phyloP scores from a whole-genome alignment of 2,113 vertebrate species.

The Nothocercus nigrocapillus region DNA sequence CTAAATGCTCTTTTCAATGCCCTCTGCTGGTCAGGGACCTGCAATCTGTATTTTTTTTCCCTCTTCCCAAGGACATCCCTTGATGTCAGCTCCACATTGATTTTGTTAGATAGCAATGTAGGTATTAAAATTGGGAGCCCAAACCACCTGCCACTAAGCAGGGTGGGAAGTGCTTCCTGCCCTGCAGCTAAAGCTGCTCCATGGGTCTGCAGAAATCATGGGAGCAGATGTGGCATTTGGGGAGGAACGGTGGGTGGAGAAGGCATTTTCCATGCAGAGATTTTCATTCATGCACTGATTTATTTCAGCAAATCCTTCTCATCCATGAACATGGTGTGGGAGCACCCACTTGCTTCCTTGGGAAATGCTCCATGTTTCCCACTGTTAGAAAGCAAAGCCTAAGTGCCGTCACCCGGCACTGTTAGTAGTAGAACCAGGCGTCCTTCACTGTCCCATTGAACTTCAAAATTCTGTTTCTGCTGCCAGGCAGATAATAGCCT shows the following conservation, averaged over 20 bases:
- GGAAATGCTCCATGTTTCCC: background rate
- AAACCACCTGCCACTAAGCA: background rate
- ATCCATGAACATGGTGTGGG: background rate
- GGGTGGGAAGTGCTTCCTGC: background rate
- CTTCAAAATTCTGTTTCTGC: background rate
- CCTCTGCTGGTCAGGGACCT: background rate
- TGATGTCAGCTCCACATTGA: background rate
- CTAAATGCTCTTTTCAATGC: background rate
- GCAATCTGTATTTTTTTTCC: background rate
- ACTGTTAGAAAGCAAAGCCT: background rate
- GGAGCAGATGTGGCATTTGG: background rate
- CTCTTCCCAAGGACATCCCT: background rate
- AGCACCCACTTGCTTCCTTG: fast-evolving
- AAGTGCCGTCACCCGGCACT: fast-evolving
- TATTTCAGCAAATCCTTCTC: background rate
- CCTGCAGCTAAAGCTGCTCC: background rate
- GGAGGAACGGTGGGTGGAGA: background rate
- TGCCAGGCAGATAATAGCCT: background rate
- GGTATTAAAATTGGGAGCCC: background rate
- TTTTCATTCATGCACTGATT: background rate
- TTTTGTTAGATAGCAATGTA: background rate
- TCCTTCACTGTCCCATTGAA: background rate
- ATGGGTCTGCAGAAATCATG: background rate
- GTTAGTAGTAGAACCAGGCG: background rate
- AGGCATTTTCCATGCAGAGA: background rate